Conservation (phyloP, 2,113 vertebrate genomes). For the Mormyrus lacerda region DNA sequence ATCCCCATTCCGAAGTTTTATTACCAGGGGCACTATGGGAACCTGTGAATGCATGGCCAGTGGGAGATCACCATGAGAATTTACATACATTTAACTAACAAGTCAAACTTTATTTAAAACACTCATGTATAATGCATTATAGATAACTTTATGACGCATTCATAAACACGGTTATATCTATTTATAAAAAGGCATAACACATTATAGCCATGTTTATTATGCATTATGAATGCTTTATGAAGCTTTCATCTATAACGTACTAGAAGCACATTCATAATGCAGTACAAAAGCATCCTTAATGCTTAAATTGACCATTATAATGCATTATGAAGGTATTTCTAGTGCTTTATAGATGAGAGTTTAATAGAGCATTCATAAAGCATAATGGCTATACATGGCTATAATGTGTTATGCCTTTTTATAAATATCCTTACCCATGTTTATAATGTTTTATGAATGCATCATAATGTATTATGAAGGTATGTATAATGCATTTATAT, state of each 20-base stretch:
- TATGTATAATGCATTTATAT: too few relatives aligned
- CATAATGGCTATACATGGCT: too few relatives aligned
- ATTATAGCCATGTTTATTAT: not conserved
- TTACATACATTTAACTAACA: not conserved
- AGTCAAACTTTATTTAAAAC: not conserved
- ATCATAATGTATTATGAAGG: too few relatives aligned
- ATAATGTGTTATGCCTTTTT: too few relatives aligned
- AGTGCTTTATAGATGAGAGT: too few relatives aligned
- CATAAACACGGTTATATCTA: too few relatives aligned
- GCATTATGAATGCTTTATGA: not conserved
- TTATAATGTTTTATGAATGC: too few relatives aligned
- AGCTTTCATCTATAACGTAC: not conserved
- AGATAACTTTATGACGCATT: not conserved
- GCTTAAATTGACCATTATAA: not conserved
- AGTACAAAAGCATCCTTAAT: not conserved
- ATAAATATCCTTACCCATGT: too few relatives aligned
- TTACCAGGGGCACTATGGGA: constrained; percentile 19
- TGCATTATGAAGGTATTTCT: not conserved
- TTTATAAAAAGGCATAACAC: too few relatives aligned
- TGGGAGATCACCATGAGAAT: not conserved
- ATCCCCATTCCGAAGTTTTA: constrained; percentile 68
- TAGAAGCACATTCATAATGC: not conserved
- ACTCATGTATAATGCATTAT: not conserved
- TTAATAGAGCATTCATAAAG: too few relatives aligned
- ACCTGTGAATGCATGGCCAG: constrained; percentile 10